Base-by-base conservation (phyloP, 2,113 vertebrate species). In the Labeo rohita region DNA sequence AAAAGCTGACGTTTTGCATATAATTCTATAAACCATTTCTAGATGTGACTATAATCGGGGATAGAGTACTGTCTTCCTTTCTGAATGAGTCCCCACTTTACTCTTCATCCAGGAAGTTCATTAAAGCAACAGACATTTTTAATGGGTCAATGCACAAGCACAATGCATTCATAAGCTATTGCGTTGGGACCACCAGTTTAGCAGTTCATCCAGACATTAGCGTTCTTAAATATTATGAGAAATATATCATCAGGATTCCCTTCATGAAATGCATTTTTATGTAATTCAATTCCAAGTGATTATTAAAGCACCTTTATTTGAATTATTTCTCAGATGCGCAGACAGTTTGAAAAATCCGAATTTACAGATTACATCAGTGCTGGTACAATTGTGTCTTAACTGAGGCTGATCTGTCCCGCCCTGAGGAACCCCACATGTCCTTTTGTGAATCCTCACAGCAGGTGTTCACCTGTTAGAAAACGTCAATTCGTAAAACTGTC, bases 61-160 rank as follows among this genome's bases (percentile, higher is more conserved):
- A 36, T 63, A 49, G 73, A 76, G 47, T 15, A 52, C 45, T 28
- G 68, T 72, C 68, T 21, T 72, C 13, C 5, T 34, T 76, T 76
- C 6, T 76, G 47, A 52, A 76, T 77, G 61, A 49, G 21, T 1
- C 18, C 45, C 56, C 74, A 13, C 47, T 89, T 91, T 23, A 39
- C 89, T 85, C 84, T 90, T 89, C 86, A 86, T 8, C 74, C 52
- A 86, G 88, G 84, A 91, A 90, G 88, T 92, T 90, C 89, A 91
- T 92, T 91, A 89, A 92, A 79, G 79, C 66, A 80, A 92, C 92
- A 92, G 91, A 88, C 90, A 93, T 89, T 56, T 9, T 83, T 81
- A 88, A 93, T 80, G 88, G 89, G 85, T 90, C 87, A 87, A 52
- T 65, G 87, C 87, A 90, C 87, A 87, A 70, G 78, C 83, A 87